Evolutionary conservation across 2,113 vertebrate genomes (phyloP), one percentile per base, ranked within the genome.

Genomic region (Vulpes ferrilata): DNA sequence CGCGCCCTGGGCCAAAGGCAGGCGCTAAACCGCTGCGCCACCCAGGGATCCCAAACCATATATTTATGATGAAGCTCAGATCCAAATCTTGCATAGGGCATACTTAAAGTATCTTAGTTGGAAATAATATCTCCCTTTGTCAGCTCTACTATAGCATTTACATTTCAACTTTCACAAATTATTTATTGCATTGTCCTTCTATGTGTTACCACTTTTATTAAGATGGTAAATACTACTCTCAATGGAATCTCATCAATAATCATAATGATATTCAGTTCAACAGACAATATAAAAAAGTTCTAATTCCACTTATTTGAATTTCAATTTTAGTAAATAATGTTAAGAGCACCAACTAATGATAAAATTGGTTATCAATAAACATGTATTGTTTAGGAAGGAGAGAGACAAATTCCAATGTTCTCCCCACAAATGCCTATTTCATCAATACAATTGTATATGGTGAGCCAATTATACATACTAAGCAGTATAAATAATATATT

Each of bases 361-460:
- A 38, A 76, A 65, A 55, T 55, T 83, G 59, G 3, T 43, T 74
- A 65, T 64, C 30, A 59, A 11, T 67, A 80, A 38, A 87, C 38
- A 3, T 96, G 17, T 48, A 27, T 19, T 78, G 0, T 22, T 84
- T 25, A 95, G 90, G 27, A 95, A 93, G 87, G 0, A 7, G 78
- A 87, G 88, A 94, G 43, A 90, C 1, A 17, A 87, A 67, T 91
- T 83, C 67, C 74, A 95, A 85, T 65, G 73, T 22, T 76, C 16
- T 86, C 7, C 19, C 27, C 23, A 35, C 64, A 91, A 0, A 1
- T 84, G 59, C 35, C 20, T 82, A 60, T 9, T 0, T 96, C 69
- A 82, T 95, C n/a, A 96, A 69, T 83, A 94, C 32, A 98, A 95
- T 76, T 94, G 17, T 8, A 94, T 59, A 38, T 83, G 25, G 10